These are phyloP conservation scores for Globia sparganii DNA, from an alignment of 2,888 invertebrate species.

Conservation along the genomic window DNA sequence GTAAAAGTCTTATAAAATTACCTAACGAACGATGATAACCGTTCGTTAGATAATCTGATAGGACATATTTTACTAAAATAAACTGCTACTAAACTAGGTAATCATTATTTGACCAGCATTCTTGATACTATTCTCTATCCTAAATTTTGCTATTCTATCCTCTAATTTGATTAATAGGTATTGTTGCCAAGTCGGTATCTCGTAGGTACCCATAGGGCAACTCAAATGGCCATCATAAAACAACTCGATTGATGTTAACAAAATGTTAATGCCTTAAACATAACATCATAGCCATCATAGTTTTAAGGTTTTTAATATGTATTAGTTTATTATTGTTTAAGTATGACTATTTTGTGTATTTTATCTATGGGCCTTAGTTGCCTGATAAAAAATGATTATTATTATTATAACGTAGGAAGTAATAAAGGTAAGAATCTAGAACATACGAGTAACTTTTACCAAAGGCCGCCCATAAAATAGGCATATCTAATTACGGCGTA, in stretches of 20 bases:
- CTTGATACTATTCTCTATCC: neutral
- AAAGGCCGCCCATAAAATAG: neutral
- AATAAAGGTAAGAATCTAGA: neutral
- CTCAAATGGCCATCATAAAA: neutral
- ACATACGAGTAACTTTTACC: neutral
- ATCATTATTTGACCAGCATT: neutral
- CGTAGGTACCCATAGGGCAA: neutral
- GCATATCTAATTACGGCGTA: neutral
- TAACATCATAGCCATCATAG: too few relatives aligned
- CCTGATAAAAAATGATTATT: too few relatives aligned
- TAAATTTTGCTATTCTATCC: neutral
- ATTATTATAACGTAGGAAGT: too few relatives aligned
- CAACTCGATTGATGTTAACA: neutral
- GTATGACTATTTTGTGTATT: too few relatives aligned
- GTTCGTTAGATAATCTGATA: too few relatives aligned
- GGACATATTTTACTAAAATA: neutral
- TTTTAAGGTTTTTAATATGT: too few relatives aligned
- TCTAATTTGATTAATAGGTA: too few relatives aligned
- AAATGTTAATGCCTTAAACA: neutral
- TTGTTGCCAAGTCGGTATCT: neutral
- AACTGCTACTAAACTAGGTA: neutral
- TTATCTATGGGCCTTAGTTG: too few relatives aligned
- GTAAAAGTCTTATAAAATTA: too few relatives aligned
- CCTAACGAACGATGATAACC: neutral
- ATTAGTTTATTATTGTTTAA: too few relatives aligned